Conservation (phyloP, 2,113 vertebrate genomes). For the Empidonax traillii region DNA sequence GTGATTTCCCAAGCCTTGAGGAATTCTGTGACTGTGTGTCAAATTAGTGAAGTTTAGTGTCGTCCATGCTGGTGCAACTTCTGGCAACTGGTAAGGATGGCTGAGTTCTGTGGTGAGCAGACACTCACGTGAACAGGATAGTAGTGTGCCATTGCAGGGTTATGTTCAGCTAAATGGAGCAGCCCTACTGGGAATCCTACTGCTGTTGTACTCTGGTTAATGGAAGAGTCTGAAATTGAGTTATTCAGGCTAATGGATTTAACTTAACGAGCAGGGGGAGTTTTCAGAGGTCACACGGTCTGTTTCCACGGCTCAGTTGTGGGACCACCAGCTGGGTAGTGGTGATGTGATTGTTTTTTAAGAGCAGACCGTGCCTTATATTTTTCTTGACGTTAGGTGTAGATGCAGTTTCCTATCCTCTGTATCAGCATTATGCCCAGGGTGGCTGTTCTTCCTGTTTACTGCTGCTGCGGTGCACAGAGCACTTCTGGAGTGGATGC, state of each 20-base stretch:
- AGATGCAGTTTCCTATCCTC: neutral
- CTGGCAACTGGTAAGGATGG: neutral
- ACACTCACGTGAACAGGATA: neutral
- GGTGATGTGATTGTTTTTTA: neutral
- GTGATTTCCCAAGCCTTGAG: neutral
- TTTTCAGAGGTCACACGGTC: neutral
- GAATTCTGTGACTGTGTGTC: neutral
- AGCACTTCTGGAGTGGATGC: neutral
- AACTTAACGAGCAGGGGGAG: neutral
- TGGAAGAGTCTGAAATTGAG: neutral
- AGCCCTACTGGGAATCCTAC: neutral
- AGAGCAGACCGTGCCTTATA: neutral
- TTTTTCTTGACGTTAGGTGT: neutral
- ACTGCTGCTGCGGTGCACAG: neutral
- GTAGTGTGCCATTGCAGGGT: neutral
- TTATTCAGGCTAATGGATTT: neutral
- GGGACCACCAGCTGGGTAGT: neutral
- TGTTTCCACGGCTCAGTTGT: neutral
- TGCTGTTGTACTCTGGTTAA: neutral
- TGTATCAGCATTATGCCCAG: neutral
- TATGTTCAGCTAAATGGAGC: neutral
- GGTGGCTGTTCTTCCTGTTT: neutral
- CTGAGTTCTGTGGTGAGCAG: neutral
- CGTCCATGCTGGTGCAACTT: neutral
- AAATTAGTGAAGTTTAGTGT: neutral